Conservation (phyloP, 2,888 invertebrate genomes). For the Sarcophaga subvicina region DNA sequence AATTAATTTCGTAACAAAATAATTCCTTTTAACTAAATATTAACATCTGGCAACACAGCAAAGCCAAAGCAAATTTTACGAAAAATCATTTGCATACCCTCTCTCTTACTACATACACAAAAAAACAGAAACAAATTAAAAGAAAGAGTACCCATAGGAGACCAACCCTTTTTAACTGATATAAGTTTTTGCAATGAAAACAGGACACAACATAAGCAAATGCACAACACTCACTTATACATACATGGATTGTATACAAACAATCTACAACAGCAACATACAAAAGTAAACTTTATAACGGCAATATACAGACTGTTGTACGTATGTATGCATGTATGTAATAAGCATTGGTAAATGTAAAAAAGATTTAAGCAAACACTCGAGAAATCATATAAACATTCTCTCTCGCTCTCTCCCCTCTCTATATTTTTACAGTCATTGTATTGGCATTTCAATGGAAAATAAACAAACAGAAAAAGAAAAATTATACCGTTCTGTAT, state of each 20-base stretch:
- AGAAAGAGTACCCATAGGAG: constrained; percentile 20
- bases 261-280: not conserved
- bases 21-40: not conserved
- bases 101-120: not conserved
- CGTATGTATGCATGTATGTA: too few relatives aligned
- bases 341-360: too few relatives aligned
- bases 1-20: too few relatives aligned
- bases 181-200: constrained; percentile 26
- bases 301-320: not conserved
- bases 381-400: not conserved
- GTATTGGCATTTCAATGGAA: too few relatives aligned
- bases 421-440: too few relatives aligned
- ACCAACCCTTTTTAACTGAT: constrained; percentile 23
- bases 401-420: too few relatives aligned
- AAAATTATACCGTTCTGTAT: too few relatives aligned
- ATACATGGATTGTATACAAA: not conserved
- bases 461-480: too few relatives aligned
- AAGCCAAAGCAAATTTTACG: not conserved
- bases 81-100: too few relatives aligned
- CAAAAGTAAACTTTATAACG: not conserved
- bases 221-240: not conserved
- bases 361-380: not conserved
- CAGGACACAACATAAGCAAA: not conserved
- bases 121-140: constrained; percentile 29
- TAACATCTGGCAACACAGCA: constrained; percentile 19